A percentile compares a stretch with the other conserved stretches of the same genome.
phyloP scores from a whole-genome alignment of 2,113 vertebrate genomes.

The Himantopus leucocephalus region DNA sequence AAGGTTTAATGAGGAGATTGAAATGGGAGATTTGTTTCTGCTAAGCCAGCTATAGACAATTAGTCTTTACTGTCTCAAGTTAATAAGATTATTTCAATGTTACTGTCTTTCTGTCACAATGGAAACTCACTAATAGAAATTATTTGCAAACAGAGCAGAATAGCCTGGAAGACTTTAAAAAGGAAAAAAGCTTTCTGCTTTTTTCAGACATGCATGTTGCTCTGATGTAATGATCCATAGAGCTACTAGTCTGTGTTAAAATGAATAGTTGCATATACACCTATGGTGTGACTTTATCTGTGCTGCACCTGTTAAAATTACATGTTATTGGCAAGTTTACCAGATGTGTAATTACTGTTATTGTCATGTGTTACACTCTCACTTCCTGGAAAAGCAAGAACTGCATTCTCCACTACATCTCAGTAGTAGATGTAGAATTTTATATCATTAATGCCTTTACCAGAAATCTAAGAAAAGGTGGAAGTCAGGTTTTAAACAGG shows the following conservation, averaged over 20 bases:
- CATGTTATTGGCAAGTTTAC: not conserved
- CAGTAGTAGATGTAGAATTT: not conserved
- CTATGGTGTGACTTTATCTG: not conserved
- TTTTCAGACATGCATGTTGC: not conserved
- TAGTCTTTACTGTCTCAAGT: constrained; percentile 25
- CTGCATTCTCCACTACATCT: not conserved
- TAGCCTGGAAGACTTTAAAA: not conserved
- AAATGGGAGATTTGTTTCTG: constrained; percentile 37
- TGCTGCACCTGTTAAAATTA: not conserved
- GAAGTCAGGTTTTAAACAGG: not conserved
- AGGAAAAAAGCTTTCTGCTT: not conserved
- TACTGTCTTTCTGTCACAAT: not conserved
- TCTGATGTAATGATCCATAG: not conserved
- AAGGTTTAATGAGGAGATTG: constrained; percentile 54
- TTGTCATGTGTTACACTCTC: not conserved
- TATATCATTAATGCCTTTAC: not conserved
- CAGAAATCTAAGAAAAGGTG: not conserved
- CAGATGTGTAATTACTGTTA: not conserved
- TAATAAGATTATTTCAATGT: constrained; percentile 52
- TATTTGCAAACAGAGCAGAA: not conserved
- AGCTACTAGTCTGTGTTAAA: not conserved
- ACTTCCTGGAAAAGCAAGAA: not conserved
- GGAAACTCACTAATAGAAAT: not conserved
- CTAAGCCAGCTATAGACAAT: constrained; percentile 52
- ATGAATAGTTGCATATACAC: not conserved